Evolutionary conservation across 2,797 vertebrate species (phyloP).

Genomic region (Molossus molossus): DNA sequence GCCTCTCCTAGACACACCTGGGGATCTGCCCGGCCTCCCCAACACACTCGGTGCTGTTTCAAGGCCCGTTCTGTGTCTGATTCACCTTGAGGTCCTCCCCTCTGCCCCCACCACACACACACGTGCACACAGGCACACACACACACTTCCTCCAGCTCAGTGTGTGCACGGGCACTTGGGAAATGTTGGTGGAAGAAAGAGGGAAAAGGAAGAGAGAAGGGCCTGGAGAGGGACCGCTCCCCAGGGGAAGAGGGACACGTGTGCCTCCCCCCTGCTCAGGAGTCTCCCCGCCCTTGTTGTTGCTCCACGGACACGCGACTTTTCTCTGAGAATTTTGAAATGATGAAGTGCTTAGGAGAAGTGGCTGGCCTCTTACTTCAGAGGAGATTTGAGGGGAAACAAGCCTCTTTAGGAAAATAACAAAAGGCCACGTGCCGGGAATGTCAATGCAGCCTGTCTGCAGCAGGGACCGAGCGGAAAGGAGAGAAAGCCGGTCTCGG

Average conservation of each 20-base stretch:
- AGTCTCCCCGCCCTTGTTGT: neutral
- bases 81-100: neutral
- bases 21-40: neutral
- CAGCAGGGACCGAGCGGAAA: neutral
- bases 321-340: constrained; percentile 30
- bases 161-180: neutral
- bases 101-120: no score
- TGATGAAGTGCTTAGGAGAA: neutral
- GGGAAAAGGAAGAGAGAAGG: neutral
- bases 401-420: neutral
- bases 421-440: neutral
- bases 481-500: neutral
- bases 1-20: no score
- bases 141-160: neutral
- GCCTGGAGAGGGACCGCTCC: neutral
- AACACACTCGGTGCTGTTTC: rapidly evolving
- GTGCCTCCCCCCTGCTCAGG: rapidly evolving
- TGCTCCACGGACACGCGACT: neutral
- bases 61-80: neutral
- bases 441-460: neutral
- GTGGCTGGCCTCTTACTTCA: neutral
- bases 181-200: neutral
- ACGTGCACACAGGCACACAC: neutral
- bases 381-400: neutral
- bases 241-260: neutral